Evolutionary conservation across 2,797 vertebrate species (phyloP).

Genomic region (Hybognathus amarus): DNA sequence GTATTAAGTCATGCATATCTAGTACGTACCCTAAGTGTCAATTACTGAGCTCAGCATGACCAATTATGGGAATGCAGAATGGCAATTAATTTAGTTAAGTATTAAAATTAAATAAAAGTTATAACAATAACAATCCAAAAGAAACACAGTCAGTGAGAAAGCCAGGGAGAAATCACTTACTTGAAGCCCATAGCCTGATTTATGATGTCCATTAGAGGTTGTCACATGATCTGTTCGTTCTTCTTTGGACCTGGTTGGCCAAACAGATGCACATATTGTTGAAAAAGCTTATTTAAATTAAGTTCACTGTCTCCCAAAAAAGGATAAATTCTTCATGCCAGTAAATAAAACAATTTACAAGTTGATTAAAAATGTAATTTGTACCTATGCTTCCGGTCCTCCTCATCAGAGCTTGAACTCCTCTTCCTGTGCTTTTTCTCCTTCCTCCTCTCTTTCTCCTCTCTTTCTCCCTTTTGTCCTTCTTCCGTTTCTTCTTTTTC

Average conservation of each 20-base stretch:
- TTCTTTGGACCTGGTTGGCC: slow-evolving; percentile 69
- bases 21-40: neutral
- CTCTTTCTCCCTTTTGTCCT: slow-evolving; percentile 86
- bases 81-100: neutral
- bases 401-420: slow-evolving; percentile 77
- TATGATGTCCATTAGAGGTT: slow-evolving; percentile 64
- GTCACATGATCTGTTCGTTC: slow-evolving; percentile 49
- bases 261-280: neutral
- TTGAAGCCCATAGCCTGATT: slow-evolving; percentile 86
- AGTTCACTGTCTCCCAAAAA: neutral
- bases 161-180: slow-evolving; percentile 68
- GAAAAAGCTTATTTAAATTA: neutral
- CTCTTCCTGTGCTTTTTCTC: slow-evolving; percentile 82
- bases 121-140: slow-evolving; percentile 1
- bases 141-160: neutral
- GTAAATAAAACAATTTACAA: neutral
- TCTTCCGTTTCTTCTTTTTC: slow-evolving; percentile 81
- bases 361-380: neutral
- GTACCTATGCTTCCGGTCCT: slow-evolving; percentile 70
- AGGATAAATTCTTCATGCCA: neutral
- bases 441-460: slow-evolving; percentile 81
- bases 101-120: neutral
- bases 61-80: neutral
- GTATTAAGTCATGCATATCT: neutral
- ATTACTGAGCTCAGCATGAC: neutral